Evolutionary conservation across 2,113 vertebrate species (phyloP).

Genomic region (Percina caprodes): DNA sequence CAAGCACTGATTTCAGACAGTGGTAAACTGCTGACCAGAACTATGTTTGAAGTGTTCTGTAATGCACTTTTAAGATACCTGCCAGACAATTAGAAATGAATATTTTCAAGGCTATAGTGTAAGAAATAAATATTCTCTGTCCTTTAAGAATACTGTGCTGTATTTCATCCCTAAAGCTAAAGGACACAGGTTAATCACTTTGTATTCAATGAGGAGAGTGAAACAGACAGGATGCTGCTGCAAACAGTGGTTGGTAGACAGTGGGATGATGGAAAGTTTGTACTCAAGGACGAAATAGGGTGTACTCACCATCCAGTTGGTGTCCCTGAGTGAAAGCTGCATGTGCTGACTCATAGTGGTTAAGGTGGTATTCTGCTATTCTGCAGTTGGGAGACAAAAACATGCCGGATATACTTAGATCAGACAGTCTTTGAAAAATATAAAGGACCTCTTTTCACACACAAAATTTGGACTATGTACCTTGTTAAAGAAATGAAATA

Average conservation of each 20-base stretch:
- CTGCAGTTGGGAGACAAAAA: constrained; percentile 75
- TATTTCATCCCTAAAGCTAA: constrained; percentile 3
- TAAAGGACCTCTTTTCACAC: constrained; percentile 1
- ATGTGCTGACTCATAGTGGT: constrained; percentile 88
- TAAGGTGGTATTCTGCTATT: constrained; percentile 94
- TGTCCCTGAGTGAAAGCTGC: constrained; percentile 90
- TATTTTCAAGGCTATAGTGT: no score
- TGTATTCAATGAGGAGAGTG: constrained; percentile 18
- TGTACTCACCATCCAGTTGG: constrained; percentile 89
- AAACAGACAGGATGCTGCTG: constrained; percentile 50
- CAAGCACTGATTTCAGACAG: neutral
- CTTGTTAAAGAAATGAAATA: neutral
- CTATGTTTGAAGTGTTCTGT: neutral
- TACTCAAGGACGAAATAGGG: constrained; percentile 16
- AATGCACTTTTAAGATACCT: neutral
- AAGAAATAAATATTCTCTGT: neutral
- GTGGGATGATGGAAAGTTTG: constrained; percentile 30
- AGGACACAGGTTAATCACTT: neutral
- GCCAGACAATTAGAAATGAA: neutral
- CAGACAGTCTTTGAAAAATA: constrained; percentile 4
- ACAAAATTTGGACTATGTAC: neutral
- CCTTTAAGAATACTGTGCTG: neutral
- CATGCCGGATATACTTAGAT: constrained; percentile 23
- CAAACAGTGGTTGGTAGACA: constrained; percentile 21
- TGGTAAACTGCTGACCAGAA: neutral